Conservation (phyloP, 2,113 vertebrate genomes). For the Arizona elegans region DNA sequence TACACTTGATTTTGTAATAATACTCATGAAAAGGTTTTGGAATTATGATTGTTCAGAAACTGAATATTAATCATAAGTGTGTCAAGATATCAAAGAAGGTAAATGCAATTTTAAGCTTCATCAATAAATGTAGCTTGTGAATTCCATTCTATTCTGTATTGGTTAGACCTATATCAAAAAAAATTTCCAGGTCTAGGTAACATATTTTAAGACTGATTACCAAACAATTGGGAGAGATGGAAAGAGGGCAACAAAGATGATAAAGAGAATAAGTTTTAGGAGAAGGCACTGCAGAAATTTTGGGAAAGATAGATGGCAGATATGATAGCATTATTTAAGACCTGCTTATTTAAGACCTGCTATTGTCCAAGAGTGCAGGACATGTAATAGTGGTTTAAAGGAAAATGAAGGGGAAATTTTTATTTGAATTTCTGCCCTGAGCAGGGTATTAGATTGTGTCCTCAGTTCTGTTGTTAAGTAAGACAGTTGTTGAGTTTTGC, state of each 20-base stretch:
- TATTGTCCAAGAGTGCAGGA: not conserved
- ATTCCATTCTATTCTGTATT: not conserved
- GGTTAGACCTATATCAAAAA: not conserved
- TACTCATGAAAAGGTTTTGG: not conserved
- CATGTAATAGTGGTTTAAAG: not conserved
- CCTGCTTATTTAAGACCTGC: not conserved
- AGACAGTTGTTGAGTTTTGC: not conserved
- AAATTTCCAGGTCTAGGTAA: not conserved
- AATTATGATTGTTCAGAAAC: not conserved
- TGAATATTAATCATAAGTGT: not conserved
- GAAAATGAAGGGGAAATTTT: not conserved
- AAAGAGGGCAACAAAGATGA: not conserved
- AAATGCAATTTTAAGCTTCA: not conserved
- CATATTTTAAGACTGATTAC: not conserved
- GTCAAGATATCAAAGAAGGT: not conserved
- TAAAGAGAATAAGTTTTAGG: not conserved
- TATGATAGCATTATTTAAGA: not conserved
- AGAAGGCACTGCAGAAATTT: not conserved
- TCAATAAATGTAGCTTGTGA: not conserved
- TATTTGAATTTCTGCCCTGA: not conserved
- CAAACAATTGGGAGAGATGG: not conserved
- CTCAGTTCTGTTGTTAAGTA: not conserved
- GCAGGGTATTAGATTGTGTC: not conserved
- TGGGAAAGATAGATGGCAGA: not conserved
- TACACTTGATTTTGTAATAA: not conserved